Evolutionary conservation across 2,113 vertebrate species (phyloP).

Genomic region (Edolisoma coerulescens): DNA sequence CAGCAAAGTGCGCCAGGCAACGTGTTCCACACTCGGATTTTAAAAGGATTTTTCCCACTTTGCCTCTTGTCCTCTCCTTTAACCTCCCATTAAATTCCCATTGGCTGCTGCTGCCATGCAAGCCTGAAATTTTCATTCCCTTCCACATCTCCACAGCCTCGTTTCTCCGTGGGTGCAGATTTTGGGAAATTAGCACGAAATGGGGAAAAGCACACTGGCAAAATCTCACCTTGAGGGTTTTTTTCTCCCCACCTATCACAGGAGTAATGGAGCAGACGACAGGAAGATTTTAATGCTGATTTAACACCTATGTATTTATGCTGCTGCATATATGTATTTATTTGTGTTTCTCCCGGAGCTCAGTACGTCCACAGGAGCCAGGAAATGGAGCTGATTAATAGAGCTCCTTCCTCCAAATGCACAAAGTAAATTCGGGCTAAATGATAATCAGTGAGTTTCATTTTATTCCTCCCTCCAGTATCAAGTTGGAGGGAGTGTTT

Average conservation of each 20-base stretch:
- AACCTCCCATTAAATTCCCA: not conserved
- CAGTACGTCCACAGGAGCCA: not conserved
- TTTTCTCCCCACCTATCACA: not conserved
- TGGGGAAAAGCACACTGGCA: not conserved
- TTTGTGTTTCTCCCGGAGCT: not conserved
- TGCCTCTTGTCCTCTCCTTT: constrained; percentile 54
- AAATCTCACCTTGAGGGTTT: not conserved
- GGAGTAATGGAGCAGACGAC: not conserved
- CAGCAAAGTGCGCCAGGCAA: constrained; percentile 6
- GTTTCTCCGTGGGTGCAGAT: not conserved
- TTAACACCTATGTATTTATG: constrained; percentile 10
- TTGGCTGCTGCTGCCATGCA: not conserved
- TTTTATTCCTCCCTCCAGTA: constrained; percentile 35
- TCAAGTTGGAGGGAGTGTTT: not conserved
- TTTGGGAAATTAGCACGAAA: not conserved
- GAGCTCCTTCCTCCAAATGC: constrained; percentile 12
- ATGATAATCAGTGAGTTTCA: constrained; percentile 8
- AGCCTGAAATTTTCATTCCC: not conserved
- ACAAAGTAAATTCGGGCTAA: constrained; percentile 32
- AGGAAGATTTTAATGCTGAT: not conserved
- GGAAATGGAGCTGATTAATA: constrained; percentile 56
- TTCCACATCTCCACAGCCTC: not conserved
- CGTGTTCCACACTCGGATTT: not conserved
- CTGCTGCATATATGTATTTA: not conserved
- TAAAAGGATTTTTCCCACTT: constrained; percentile 40